Conservation (phyloP, 2,113 vertebrate species). For the Porphyrio hochstetteri region DNA sequence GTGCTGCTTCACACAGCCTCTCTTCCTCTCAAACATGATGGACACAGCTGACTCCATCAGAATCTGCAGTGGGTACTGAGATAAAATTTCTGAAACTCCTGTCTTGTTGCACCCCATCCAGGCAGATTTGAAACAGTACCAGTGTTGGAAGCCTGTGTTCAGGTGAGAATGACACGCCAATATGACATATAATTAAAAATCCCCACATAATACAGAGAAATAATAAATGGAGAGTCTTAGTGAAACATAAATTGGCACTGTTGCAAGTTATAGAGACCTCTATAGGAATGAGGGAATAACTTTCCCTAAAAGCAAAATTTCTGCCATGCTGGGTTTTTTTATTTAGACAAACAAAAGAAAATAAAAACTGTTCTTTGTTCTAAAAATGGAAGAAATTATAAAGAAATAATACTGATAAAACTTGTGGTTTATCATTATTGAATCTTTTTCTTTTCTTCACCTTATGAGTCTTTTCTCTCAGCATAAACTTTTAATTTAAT, state of each 20-base stretch:
- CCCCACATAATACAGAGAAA: accelerated
- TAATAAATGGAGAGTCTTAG: not conserved
- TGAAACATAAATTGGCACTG: not conserved
- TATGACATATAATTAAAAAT: not conserved
- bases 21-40: accelerated
- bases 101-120: not conserved
- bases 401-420: not conserved
- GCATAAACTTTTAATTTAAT: not conserved
- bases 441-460: not conserved
- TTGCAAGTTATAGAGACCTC: not conserved
- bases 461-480: not conserved
- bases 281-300: not conserved
- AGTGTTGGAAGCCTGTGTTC: accelerated
- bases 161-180: not conserved
- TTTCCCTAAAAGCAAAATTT: not conserved
- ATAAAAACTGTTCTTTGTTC: not conserved
- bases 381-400: not conserved
- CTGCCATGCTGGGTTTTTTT: not conserved
- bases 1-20: accelerated
- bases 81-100: not conserved
- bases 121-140: not conserved
- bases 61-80: accelerated
- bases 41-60: accelerated
- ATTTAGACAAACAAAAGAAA: not conserved
- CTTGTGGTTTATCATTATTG: not conserved